Base-by-base conservation (phyloP, 2,797 vertebrate genomes). In the Orestias chungarensis region DNA sequence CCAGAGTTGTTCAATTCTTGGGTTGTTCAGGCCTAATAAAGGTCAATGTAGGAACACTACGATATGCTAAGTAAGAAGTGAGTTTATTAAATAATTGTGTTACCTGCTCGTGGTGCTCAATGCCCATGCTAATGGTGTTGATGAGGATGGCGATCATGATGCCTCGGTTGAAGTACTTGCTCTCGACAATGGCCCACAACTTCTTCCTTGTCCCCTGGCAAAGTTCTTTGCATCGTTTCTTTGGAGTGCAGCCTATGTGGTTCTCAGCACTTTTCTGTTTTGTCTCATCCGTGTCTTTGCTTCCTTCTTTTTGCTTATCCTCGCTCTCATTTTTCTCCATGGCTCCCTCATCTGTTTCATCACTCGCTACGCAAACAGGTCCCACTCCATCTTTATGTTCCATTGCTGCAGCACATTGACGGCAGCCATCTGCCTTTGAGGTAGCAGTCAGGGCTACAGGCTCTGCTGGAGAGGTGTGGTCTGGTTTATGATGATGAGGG, bases 101-200 rank as follows among this genome's bases (percentile, higher is more conserved):
- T 90, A 97, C 97, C 96, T 99, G 97, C 62, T 98, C 93, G 0
- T 99, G 97, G 87, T 98, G 96, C 84, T 99, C 97, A 0, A 99
- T 98, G 78, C 97, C 97, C 97, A 99, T 98, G 89, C 97, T 99
- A 93, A 99, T 95, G 9, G 97, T 99, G 89, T 99, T 99, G 87
- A 98, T 97, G 1, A 99, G 93, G 84, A 99, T 99, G 70, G 97
- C 97, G 12, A 97, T 96, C 97, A 99, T 99, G 92, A 99, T 99
- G 69, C 97, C 97, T 29, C 97, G 92, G 91, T 96, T 98, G 93
- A 99, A 99, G 90, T 99, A 99, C 64, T 99, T 99, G 95, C 97
- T 99, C 90, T 99, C 97, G 84, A 99, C 97, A 42, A 99, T 98
- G 59, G 94, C 90, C 88, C 96, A 95, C 77, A 98, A 93, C 84